phyloP scores from a whole-genome alignment of 2,797 vertebrate genomes.

The Darevskia mixta region DNA sequence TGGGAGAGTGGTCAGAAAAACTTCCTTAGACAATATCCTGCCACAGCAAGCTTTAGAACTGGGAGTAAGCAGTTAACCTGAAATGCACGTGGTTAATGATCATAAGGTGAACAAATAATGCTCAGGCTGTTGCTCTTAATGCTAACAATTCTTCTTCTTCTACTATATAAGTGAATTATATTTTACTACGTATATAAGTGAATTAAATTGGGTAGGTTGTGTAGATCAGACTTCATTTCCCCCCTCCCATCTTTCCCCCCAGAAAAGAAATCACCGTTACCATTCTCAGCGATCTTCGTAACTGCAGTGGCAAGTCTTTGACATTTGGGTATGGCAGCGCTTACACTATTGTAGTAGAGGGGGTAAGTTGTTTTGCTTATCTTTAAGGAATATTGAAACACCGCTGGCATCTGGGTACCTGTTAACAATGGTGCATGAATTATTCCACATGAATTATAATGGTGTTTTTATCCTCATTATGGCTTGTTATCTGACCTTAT shows the following conservation, averaged over 20 bases:
- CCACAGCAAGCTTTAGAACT: neutral
- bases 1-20: neutral
- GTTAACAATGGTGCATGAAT: neutral
- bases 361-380: conserved; percentile 65
- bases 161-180: neutral
- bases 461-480: neutral
- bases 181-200: neutral
- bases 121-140: neutral
- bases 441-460: neutral
- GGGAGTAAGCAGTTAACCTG: neutral
- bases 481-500: neutral
- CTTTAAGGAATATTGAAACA: neutral
- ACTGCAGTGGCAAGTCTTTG: conserved; percentile 64
- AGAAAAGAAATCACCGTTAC: conserved; percentile 27
- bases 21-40: neutral
- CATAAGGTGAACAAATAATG: neutral
- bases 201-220: neutral
- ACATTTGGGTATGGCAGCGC: conserved; percentile 87
- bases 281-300: accelerated
- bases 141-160: neutral
- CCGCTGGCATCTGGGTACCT: neutral
- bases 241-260: neutral
- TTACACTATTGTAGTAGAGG: conserved; percentile 81
- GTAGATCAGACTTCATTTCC: conserved; percentile 24
- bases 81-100: neutral